phyloP scores from a whole-genome alignment of 1,140 invertebrate species.

The Sycophila sp. region DNA sequence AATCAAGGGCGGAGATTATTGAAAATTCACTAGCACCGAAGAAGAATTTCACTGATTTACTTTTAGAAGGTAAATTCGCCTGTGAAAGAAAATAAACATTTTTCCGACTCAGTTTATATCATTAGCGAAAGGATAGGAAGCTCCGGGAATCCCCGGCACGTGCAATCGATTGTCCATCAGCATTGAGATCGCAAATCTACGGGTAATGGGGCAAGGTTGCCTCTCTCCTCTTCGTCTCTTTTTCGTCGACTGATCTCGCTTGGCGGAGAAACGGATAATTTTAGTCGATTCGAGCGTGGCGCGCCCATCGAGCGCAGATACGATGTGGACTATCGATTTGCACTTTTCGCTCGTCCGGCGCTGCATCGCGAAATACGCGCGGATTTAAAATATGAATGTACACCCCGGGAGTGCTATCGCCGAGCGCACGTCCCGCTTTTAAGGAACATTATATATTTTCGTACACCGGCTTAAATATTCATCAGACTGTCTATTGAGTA shows the following conservation, averaged over 20 bases:
- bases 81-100: too few species aligned
- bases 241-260: neutral
- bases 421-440: neutral
- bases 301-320: neutral
- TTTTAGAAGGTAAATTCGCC: too few species aligned
- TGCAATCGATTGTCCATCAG: too few species aligned
- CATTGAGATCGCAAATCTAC: too few species aligned
- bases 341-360: neutral
- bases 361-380: neutral
- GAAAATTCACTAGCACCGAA: too few species aligned
- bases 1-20: too few species aligned
- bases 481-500: neutral
- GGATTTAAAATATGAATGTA: neutral
- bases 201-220: neutral
- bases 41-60: too few species aligned
- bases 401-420: conserved; percentile 1
- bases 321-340: neutral
- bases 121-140: too few species aligned
- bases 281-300: neutral
- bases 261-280: neutral
- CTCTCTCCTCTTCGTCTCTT: neutral
- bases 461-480: neutral
- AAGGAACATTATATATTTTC: conserved; percentile 5
- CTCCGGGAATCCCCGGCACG: too few species aligned
- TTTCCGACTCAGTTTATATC: too few species aligned